Percentiles rank a stretch among this genome's conserved stretches.
Evolutionary conservation across 2,797 vertebrate genomes (phyloP).

Genomic region (Notolepis coatsorum): DNA sequence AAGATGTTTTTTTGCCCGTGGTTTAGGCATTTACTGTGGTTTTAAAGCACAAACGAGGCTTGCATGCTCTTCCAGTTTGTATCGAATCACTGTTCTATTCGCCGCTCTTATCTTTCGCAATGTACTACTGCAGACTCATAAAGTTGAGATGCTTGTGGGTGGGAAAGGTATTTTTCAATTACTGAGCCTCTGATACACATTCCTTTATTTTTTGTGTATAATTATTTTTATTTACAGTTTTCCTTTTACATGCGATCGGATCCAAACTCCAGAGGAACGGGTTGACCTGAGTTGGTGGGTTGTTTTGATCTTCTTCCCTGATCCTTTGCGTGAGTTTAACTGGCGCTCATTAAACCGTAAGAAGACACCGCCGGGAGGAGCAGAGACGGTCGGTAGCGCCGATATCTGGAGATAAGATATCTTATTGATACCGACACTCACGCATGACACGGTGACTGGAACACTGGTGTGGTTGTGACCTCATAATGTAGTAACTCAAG

Average conservation of each 20-base stretch:
- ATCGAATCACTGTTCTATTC: not conserved
- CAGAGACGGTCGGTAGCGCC: not conserved
- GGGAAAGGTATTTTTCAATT: conserved; percentile 21
- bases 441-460: not conserved
- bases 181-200: conserved; percentile 20
- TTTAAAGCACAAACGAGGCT: not conserved
- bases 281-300: not conserved
- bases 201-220: too few species aligned
- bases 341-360: not conserved
- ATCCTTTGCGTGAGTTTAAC: not conserved
- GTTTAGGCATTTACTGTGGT: not conserved
- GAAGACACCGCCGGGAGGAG: not conserved
- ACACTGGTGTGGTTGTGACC: too few species aligned
- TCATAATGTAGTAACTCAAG: too few species aligned
- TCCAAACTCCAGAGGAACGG: too few species aligned
- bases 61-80: not conserved
- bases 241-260: too few species aligned
- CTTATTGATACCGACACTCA: not conserved
- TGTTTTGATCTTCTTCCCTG: not conserved
- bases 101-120: not conserved
- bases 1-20: not conserved
- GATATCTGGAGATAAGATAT: not conserved
- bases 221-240: too few species aligned
- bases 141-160: not conserved
- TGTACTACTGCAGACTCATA: not conserved